Percentiles rank a stretch among this genome's conserved stretches.
phyloP scores from a whole-genome alignment of 92 coral and sea anemone genomes.

The Siderastrea radians region DNA sequence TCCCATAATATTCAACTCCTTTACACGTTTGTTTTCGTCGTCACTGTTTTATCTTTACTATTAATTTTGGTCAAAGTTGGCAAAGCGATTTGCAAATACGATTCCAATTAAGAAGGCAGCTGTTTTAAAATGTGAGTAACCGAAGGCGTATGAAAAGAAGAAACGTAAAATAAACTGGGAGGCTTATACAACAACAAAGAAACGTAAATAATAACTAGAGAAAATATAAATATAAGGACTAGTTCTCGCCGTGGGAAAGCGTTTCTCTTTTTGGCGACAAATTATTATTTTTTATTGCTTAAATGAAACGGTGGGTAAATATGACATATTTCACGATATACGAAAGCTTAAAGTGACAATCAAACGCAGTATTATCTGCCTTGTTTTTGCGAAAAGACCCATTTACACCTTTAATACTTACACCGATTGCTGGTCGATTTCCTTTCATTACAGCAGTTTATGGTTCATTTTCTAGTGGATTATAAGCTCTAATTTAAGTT shows the following conservation, averaged over 20 bases:
- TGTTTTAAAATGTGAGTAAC: not conserved
- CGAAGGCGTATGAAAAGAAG: not conserved
- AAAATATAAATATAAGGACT: not conserved
- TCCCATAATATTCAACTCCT: not conserved
- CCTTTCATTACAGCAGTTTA: not conserved
- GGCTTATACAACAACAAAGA: not conserved
- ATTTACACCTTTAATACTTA: not conserved
- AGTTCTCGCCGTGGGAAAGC: not conserved
- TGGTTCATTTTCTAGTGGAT: not conserved
- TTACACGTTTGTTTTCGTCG: not conserved
- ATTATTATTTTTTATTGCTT: not conserved
- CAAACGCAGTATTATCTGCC: not conserved
- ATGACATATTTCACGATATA: constrained; percentile 15
- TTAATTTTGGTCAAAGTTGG: not conserved
- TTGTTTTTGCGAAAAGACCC: not conserved
- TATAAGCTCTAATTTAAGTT: not conserved
- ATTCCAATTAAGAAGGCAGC: not conserved
- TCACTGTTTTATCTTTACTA: not conserved
- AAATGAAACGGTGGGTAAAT: not conserved
- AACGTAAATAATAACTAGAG: not conserved
- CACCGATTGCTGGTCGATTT: not conserved
- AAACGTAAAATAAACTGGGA: not conserved
- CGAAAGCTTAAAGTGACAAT: constrained; percentile 9
- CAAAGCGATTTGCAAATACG: not conserved
- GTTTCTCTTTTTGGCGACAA: not conserved